These are phyloP conservation scores for Telmatherina bonti DNA, from an alignment of 2,797 vertebrate species.

Conservation along the genomic window DNA sequence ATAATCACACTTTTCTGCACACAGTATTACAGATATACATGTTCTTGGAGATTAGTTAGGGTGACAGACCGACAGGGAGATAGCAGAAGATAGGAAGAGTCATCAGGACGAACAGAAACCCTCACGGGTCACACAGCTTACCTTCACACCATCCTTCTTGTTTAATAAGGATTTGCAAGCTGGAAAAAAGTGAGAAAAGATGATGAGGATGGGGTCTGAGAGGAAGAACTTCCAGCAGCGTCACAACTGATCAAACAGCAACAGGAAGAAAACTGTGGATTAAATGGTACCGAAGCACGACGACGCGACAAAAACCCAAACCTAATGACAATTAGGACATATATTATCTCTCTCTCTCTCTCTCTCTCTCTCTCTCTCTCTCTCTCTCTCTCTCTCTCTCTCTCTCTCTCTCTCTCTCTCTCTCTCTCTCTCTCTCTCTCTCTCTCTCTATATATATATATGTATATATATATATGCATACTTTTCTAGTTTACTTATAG, in stretches of 20 bases:
- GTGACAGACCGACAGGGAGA: slow-evolving; percentile 30
- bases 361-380: no score
- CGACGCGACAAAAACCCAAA: not conserved
- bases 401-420: no score
- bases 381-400: no score
- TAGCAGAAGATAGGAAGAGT: slow-evolving; percentile 24
- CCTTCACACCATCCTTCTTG: slow-evolving; percentile 99
- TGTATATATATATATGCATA: no score
- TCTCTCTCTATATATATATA: no score
- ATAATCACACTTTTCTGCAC: not conserved
- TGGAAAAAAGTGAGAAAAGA: slow-evolving; percentile 78
- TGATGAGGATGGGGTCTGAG: slow-evolving; percentile 7
- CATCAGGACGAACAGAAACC: slow-evolving; percentile 18
- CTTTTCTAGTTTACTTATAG: not conserved
- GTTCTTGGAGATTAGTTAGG: slow-evolving; percentile 26
- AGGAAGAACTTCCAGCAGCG: not conserved
- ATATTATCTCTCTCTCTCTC: no score
- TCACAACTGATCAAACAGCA: not conserved
- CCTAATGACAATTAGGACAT: no score
- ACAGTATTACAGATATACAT: slow-evolving; percentile 31
- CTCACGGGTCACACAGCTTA: slow-evolving; percentile 72
- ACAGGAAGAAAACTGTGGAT: not conserved
- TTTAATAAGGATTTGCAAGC: slow-evolving; percentile 98
- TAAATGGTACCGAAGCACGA: not conserved
- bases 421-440: no score